Base-by-base conservation (phyloP, 2,888 invertebrate genomes). In the Papilio protenor region DNA sequence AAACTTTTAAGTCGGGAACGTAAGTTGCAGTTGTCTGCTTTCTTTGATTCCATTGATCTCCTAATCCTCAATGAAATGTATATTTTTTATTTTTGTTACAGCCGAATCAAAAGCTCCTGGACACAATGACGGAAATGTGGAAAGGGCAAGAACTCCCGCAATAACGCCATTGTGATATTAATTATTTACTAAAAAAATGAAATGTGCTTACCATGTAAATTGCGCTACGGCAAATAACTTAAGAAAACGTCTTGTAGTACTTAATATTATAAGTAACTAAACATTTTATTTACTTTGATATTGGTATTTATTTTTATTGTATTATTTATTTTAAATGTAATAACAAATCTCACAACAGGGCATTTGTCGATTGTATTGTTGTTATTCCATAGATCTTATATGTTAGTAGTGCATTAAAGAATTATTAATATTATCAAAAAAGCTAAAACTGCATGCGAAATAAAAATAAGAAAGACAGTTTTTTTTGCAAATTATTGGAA, bases 1-100 rank as follows among this genome's bases (percentile, higher is more conserved):
- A 95, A 95, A 73, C 90, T 97, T 14, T 83, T 94, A 5, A 87
- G 83, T 33, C 88, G 83, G 77, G 82, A 86, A 66, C 76, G 90
- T 91, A 83, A 87, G 87, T 81, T 76, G 72, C 5, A 16, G 59
- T 76, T 76, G 23, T 52, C 45, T 61, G 18, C 6, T 59, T 61
- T 61, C 70, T 61, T 66, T 52, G 18, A 76, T 57, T 33, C 16
- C 52, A 47, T 33, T 27, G 1, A 72, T 18, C 40, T 27, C 18
- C n/a, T n/a, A 45, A 16, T 52, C 57, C 18, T 47, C 55, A 40
- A 40, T 40, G 6, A 40, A 40, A 40, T 40, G 18, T 3, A 69
- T 3, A 61, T 77, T 59, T 64, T 70, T 61, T 33, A 47, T 21
- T 71, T 72, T 64, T 72, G 12, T 82, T 82, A 66, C 80, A 83